A percentile compares a stretch with the other conserved stretches of the same genome.
phyloP scores from a whole-genome alignment of 1,140 invertebrate species.

The Rhizoglyphus robini region DNA sequence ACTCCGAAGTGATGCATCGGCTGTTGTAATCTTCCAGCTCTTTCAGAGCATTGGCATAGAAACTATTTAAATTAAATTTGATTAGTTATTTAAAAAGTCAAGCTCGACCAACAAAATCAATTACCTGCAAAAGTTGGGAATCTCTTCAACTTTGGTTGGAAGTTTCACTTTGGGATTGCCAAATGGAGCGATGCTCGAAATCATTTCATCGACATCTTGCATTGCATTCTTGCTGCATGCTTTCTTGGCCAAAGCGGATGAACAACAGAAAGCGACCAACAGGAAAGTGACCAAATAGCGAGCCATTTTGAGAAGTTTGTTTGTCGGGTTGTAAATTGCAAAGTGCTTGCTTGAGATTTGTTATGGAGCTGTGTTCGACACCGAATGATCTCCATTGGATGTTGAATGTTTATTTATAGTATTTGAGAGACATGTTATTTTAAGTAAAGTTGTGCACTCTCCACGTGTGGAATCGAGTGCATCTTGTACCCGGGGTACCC shows the following conservation, averaged over 20 bases:
- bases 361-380: too few relatives aligned
- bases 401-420: too few relatives aligned
- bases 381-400: too few relatives aligned
- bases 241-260: not conserved
- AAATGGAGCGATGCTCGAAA: not conserved
- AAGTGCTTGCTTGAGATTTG: too few relatives aligned
- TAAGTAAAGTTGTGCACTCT: too few relatives aligned
- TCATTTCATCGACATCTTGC: not conserved
- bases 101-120: too few relatives aligned
- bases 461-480: too few relatives aligned
- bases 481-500: too few relatives aligned
- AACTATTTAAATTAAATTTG: not conserved
- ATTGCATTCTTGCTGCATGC: not conserved
- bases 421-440: too few relatives aligned
- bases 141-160: not conserved
- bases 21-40: not conserved
- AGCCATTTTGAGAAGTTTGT: too few relatives aligned
- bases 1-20: not conserved
- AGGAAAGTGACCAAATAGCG: too few relatives aligned
- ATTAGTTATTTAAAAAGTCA: slow-evolving; percentile 1
- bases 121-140: not conserved
- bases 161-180: not conserved
- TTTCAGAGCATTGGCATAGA: not conserved
- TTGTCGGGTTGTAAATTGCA: too few relatives aligned
- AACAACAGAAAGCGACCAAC: not conserved